phyloP scores from a whole-genome alignment of 2,888 invertebrate species.

The Argyra leucocephala region DNA sequence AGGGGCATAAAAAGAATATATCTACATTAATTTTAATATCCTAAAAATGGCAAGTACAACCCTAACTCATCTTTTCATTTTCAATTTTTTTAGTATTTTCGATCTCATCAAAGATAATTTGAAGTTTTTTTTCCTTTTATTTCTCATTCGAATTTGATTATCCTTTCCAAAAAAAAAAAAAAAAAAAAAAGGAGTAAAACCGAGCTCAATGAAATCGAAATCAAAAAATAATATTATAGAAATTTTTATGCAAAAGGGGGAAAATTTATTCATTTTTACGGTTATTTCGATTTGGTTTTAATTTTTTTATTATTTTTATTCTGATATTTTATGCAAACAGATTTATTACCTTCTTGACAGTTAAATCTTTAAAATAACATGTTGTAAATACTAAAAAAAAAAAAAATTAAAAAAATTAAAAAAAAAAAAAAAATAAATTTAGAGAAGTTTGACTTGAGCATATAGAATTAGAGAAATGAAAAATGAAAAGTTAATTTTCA shows the following conservation, averaged over 20 bases:
- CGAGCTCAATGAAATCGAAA: background rate
- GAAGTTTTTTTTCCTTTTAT: background rate
- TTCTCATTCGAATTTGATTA: background rate
- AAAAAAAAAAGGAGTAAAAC: background rate
- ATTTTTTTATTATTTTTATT: background rate
- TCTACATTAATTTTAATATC: too few relatives aligned
- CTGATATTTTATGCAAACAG: background rate
- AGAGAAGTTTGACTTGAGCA: too few relatives aligned
- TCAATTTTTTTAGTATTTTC: background rate
- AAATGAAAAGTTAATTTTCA: too few relatives aligned
- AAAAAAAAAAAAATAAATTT: too few relatives aligned
- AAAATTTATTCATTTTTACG: too few relatives aligned
- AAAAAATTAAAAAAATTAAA: too few relatives aligned
- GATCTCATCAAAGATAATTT: background rate
- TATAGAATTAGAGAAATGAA: too few relatives aligned
- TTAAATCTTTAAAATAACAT: background rate
- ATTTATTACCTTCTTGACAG: constrained; percentile 4
- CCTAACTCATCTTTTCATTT: too few relatives aligned
- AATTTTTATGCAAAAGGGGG: too few relatives aligned
- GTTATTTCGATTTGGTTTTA: background rate
- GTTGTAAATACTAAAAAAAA: background rate
- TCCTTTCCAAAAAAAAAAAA: background rate
- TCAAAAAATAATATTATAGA: too few relatives aligned
- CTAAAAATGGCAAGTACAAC: too few relatives aligned
- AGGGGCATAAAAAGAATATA: too few relatives aligned